Conservation (phyloP, 2,113 vertebrate species). For the Nipponia nippon region DNA sequence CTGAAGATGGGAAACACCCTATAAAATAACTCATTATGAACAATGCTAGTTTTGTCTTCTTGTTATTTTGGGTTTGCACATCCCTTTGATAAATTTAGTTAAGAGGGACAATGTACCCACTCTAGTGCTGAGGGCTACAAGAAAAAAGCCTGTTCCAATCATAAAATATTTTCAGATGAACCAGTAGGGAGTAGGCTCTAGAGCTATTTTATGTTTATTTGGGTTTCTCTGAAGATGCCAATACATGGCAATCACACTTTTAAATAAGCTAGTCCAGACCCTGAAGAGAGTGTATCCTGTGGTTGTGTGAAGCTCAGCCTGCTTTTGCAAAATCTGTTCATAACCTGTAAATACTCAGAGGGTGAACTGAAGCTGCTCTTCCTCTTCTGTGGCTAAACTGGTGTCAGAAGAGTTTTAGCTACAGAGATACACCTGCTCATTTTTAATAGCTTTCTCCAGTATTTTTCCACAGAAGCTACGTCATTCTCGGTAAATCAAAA, state of each 20-base stretch:
- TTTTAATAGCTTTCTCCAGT: not conserved
- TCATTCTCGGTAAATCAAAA: not conserved
- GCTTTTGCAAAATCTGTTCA: not conserved
- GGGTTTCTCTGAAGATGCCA: constrained; percentile 29
- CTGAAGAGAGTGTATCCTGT: not conserved
- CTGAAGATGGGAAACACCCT: constrained; percentile 59
- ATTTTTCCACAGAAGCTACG: not conserved
- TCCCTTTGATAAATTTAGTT: constrained; percentile 46
- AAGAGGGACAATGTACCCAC: not conserved
- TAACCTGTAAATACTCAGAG: not conserved
- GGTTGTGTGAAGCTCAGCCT: not conserved
- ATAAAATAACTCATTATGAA: constrained; percentile 63
- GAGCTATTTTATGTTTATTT: constrained; percentile 24
- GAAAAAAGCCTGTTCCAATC: not conserved
- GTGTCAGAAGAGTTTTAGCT: not conserved
- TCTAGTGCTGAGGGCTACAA: not conserved
- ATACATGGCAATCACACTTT: not conserved
- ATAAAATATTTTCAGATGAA: constrained; percentile 54
- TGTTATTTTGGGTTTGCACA: constrained; percentile 52
- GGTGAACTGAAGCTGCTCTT: not conserved
- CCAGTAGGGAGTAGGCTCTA: constrained; percentile 11
- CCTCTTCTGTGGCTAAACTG: not conserved
- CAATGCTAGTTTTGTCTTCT: constrained; percentile 40
- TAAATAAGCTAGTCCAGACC: not conserved
- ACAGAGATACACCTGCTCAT: not conserved